Evolutionary conservation across 2,113 vertebrate genomes (phyloP), one percentile per base, ranked within the genome.

Genomic region (Nesospiza acunhae): DNA sequence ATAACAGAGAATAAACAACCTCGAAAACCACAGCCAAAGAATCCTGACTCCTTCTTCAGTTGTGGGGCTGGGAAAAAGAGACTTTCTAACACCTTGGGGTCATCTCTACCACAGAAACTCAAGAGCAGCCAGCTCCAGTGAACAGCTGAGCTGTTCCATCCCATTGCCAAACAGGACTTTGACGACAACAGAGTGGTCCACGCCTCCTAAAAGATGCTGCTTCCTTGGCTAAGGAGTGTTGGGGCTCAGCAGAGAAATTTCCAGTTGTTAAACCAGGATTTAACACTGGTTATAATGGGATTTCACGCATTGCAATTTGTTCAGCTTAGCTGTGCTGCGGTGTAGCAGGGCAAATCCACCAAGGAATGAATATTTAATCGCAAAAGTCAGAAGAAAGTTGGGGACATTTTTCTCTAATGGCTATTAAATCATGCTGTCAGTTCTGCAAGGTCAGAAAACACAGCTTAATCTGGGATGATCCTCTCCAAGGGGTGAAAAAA

Each of bases 141-240:
- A 66, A 2, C 4, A 28, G 28, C 30, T 68, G 11, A 67, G 33
- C 2, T 6, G 27, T 33, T 87, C 84, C 69, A 23, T 74, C 70
- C 47, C 17, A 2, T n/a, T 39, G 33, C 35, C 56, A 52, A 37
- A 27, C 0, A 6, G 23, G 42, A 20, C 15, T 55, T 41, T 11
- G 53, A 2, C 33, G 35, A 14, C 0, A 0, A 1, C 9, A 69
- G 23, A 33, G 22, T 1, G 14, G 20, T 39, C 42, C 11, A 0
- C n/a, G 31, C 10, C 52, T 41, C 31, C 2, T 5, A 33, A 52
- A 63, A 69, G 55, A 21, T 22, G 30, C 10, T 67, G 15, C 59
- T 77, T 42, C 46, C 46, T 31, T 4, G 6, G n/a, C 15, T 1
- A 1, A n/a, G 52, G 2, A 37, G 50, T 4, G 3, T 0, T 3